Evolutionary conservation across 2,113 vertebrate species (phyloP).

Genomic region (Hippocampus guttulatus): DNA sequence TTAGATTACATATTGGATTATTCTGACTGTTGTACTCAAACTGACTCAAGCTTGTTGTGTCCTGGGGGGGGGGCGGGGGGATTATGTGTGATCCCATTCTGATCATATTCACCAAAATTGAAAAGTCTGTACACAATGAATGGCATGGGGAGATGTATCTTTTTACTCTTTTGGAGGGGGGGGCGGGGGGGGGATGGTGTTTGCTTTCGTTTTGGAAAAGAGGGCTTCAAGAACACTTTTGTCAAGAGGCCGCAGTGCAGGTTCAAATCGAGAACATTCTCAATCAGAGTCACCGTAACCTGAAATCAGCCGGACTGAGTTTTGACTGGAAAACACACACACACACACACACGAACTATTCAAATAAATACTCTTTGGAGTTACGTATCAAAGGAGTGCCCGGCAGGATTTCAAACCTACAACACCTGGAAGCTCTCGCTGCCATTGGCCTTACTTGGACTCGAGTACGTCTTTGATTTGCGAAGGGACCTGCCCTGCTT

Average conservation of each 20-base stretch:
- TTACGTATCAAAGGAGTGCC: background rate
- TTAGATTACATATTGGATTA: background rate
- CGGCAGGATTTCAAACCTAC: background rate
- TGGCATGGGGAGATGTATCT: background rate
- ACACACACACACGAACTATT: background rate
- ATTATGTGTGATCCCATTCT: too few species aligned
- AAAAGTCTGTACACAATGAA: background rate
- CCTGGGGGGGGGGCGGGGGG: background rate
- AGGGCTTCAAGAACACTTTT: background rate
- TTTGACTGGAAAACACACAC: background rate
- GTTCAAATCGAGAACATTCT: background rate
- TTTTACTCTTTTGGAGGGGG: background rate
- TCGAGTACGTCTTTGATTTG: conserved; percentile 1
- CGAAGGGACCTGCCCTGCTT: conserved; percentile 1
- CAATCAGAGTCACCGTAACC: background rate
- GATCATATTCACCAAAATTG: background rate
- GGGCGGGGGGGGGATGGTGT: background rate
- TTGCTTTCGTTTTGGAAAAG: background rate
- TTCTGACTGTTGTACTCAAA: background rate
- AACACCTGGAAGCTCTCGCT: conserved; percentile 40
- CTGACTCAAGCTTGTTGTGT: background rate
- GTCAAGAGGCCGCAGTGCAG: background rate
- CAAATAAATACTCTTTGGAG: background rate
- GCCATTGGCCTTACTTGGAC: conserved; percentile 41
- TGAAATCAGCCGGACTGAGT: background rate